Conservation (phyloP, 2,797 vertebrate species). For the Coreius guichenoti region DNA sequence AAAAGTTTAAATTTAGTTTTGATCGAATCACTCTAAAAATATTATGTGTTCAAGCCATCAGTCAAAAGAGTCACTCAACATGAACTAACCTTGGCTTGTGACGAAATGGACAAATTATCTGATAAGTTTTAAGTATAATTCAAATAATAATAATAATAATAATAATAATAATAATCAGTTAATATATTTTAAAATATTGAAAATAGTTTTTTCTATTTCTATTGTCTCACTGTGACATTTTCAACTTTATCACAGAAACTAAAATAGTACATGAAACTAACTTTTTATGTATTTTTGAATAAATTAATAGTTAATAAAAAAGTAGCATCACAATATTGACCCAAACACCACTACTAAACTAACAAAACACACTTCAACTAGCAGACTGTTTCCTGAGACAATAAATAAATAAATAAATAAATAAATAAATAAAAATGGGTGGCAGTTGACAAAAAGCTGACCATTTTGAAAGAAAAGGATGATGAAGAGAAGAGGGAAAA, state of each 20-base stretch:
- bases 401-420: too few relatives aligned
- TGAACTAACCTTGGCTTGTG: neutral
- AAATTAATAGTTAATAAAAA: neutral
- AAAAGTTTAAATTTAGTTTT: neutral
- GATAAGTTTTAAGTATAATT: neutral
- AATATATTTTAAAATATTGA: neutral
- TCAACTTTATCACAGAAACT: neutral
- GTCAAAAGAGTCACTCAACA: neutral
- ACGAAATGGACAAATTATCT: neutral
- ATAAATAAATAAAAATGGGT: neutral
- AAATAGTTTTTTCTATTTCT: neutral
- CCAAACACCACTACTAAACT: neutral
- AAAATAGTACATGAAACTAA: neutral
- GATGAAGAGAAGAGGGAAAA: neutral
- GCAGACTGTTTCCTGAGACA: neutral
- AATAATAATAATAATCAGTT: neutral
- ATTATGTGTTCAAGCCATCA: neutral
- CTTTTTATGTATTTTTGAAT: neutral
- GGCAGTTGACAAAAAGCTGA: conserved; percentile 5
- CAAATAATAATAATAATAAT: neutral
- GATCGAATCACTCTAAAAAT: neutral
- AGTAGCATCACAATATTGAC: neutral
- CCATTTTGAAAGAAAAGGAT: conserved; percentile 6
- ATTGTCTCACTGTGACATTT: neutral
- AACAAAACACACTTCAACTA: neutral